These are phyloP conservation scores for Callionymus lyra DNA, from an alignment of 2,113 vertebrate species.

Conservation along the genomic window DNA sequence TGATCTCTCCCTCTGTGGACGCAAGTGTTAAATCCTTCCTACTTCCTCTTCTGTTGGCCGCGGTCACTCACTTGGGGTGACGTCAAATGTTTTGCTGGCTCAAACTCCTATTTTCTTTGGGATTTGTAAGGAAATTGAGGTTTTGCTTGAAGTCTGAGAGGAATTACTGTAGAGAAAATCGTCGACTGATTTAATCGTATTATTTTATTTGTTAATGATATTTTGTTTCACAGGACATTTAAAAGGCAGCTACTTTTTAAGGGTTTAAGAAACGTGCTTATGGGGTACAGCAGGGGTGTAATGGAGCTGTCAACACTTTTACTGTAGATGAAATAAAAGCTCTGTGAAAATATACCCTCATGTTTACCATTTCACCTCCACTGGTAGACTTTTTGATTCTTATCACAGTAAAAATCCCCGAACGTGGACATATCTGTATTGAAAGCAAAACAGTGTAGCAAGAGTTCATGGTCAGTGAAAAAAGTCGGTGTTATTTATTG, in stretches of 20 bases:
- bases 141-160: conserved; percentile 37
- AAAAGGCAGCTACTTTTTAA: too few relatives aligned
- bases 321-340: conserved; percentile 40
- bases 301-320: conserved; percentile 44
- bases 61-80: conserved; percentile 27
- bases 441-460: too few relatives aligned
- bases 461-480: too few relatives aligned
- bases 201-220: too few relatives aligned
- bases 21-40: conserved; percentile 10
- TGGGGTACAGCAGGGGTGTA: too few relatives aligned
- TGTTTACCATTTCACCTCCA: conserved; percentile 41
- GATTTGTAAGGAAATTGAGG: conserved; percentile 55
- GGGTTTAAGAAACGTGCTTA: too few relatives aligned
- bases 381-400: conserved; percentile 34
- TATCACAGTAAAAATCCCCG: conserved; percentile 15
- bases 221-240: too few relatives aligned
- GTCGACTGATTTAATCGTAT: too few relatives aligned
- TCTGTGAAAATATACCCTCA: conserved; percentile 31
- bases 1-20: conserved; percentile 6
- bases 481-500: too few relatives aligned
- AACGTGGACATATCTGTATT: too few relatives aligned
- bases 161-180: neutral
- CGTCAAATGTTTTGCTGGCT: conserved; percentile 43
- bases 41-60: conserved; percentile 26
- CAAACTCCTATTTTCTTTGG: conserved; percentile 54